Evolutionary conservation across 2,113 vertebrate genomes (phyloP), one percentile per base, ranked within the genome.

Genomic region (Scomber colias): DNA sequence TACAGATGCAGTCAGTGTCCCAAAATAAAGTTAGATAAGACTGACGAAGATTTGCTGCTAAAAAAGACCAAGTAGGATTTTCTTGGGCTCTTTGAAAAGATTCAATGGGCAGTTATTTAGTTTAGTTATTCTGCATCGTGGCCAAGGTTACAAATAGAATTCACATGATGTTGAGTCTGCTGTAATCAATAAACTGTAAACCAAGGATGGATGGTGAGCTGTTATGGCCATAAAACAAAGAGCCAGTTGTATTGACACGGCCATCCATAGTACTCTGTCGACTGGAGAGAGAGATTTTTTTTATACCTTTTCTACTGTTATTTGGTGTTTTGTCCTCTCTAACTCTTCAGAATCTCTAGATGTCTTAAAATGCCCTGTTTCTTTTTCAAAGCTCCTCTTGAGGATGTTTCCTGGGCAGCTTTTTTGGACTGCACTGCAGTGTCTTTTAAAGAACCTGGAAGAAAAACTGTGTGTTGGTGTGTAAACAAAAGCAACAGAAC

Each of bases 191-290:
- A 91, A 75, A 71, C 79, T 81, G 86, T 89, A 87, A 90, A 80
- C 74, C 59, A 60, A 77, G 85, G 92, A 93, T 90, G 87, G 90
- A 94, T 94, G 90, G 87, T 75, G 76, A 79, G 69, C 87, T 91
- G 82, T 90, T 91, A 85, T 75, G 87, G 86, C 82, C 85, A 92
- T 94, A 93, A 92, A 94, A 91, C 91, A 94, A 79, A 77, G 79
- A 77, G 88, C 75, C 65, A 61, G 66, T 84, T 92, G 89, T 92
- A 93, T 94, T 89, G 93, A 90, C 94, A 92, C 5, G 10, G 65
- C 80, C 87, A 92, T 94, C 87, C 68, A 87, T 92, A 91, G 77
- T 85, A 59, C 83, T 93, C 82, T 75, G 83, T 81, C 17, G 67
- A 65, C 71, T 27, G 54, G 40, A 54, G 53, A 63, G 63, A 75